Conservation (phyloP, 64 coral and sea anemone genomes). For the Montipora sp. region DNA sequence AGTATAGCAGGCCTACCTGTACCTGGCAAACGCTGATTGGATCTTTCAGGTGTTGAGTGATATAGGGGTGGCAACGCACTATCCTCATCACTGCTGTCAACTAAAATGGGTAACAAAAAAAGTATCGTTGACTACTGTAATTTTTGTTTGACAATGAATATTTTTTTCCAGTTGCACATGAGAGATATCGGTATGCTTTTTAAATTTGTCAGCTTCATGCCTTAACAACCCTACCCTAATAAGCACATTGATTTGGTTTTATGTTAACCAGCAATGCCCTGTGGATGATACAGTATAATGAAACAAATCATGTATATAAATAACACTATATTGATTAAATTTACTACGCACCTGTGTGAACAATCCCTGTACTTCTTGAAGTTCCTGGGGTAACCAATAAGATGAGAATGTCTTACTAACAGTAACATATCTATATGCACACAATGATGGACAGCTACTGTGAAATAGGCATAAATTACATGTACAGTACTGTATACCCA, state of each 20-base stretch:
- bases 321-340: background rate
- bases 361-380: slow-evolving; percentile 12
- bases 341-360: slow-evolving; percentile 7
- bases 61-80: too few relatives aligned
- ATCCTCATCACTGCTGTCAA: too few relatives aligned
- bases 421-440: slow-evolving; percentile 12
- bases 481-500: background rate
- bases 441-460: slow-evolving; percentile 10
- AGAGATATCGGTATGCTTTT: slow-evolving; percentile 4
- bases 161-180: slow-evolving; percentile 11
- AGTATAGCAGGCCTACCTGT: too few relatives aligned
- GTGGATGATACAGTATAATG: too few relatives aligned
- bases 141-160: background rate
- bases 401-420: background rate
- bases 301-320: background rate
- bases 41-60: too few relatives aligned
- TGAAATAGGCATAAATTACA: background rate
- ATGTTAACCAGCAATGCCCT: background rate
- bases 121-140: too few relatives aligned
- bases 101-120: too few relatives aligned
- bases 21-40: too few relatives aligned
- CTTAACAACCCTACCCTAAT: background rate
- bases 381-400: background rate
- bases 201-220: slow-evolving; percentile 1
- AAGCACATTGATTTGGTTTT: background rate